Conservation (phyloP, 2,113 vertebrate species). For the Ptychochromis oligacanthus region DNA sequence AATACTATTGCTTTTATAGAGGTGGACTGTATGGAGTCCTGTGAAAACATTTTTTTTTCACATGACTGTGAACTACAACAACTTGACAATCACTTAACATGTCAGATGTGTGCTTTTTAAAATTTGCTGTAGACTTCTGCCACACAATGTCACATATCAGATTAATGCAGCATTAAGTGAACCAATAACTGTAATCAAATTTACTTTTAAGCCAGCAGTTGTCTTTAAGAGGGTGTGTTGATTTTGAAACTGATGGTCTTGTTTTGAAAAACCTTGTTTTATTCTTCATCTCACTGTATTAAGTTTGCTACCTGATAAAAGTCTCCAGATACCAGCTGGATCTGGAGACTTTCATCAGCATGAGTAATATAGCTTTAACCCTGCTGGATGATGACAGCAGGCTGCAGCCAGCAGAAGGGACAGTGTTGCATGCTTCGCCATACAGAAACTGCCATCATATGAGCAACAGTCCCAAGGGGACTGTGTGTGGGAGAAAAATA, state of each 20-base stretch:
- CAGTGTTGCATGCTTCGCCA: neutral
- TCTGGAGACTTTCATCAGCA: neutral
- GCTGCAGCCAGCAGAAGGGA: neutral
- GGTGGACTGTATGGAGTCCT: too few species aligned
- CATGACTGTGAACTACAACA: neutral
- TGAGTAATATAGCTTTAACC: neutral
- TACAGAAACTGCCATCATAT: neutral
- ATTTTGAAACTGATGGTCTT: neutral
- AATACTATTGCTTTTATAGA: too few species aligned
- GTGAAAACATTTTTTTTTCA: too few species aligned
- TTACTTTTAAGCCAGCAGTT: neutral
- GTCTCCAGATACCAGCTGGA: too few species aligned
- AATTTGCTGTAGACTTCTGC: rapidly evolving
- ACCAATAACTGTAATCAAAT: neutral
- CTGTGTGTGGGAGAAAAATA: neutral
- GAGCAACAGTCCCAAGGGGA: neutral
- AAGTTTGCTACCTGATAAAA: neutral
- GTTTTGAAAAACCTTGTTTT: neutral
- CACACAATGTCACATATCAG: rapidly evolving
- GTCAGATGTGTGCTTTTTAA: neutral
- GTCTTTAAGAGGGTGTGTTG: neutral
- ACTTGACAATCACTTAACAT: neutral
- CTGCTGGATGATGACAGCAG: neutral
- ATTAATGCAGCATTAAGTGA: neutral
- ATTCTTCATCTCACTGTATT: neutral